phyloP scores from a whole-genome alignment of 2,888 invertebrate species.

The Pristionchus fissidentatus region DNA sequence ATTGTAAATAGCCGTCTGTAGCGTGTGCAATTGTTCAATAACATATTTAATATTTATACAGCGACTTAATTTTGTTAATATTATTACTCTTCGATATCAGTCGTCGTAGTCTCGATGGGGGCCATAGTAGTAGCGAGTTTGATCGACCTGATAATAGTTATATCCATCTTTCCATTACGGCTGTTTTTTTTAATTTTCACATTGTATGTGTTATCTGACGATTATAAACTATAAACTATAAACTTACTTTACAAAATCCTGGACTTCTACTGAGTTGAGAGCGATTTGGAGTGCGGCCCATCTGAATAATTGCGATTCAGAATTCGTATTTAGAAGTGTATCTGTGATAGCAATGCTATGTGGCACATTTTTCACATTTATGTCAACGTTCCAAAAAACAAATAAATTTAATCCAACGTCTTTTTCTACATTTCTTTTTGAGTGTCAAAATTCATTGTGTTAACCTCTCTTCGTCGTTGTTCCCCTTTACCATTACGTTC shows the following conservation, averaged over 20 bases:
- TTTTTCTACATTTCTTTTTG: neutral
- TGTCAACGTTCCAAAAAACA: neutral
- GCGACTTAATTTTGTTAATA: no score
- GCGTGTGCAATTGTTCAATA: no score
- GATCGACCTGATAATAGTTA: neutral
- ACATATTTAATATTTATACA: no score
- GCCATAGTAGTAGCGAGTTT: neutral
- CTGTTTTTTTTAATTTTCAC: neutral
- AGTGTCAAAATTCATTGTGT: neutral
- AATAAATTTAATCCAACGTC: no score
- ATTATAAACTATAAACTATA: neutral
- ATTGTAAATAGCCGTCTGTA: no score
- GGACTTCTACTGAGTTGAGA: constrained; percentile 14
- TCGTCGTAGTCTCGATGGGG: no score
- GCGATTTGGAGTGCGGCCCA: neutral
- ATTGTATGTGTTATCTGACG: neutral
- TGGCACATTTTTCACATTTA: neutral
- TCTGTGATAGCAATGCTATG: neutral
- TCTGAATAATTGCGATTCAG: neutral
- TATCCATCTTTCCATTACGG: neutral
- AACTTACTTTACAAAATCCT: constrained; percentile 15
- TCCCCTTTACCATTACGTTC: neutral
- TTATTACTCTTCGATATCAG: no score
- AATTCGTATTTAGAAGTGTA: neutral
- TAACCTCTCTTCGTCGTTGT: constrained; percentile 6